Evolutionary conservation across 53 echinoderm and acorn worm genomes (phyloP).

Genomic region (Stichopus horrens): DNA sequence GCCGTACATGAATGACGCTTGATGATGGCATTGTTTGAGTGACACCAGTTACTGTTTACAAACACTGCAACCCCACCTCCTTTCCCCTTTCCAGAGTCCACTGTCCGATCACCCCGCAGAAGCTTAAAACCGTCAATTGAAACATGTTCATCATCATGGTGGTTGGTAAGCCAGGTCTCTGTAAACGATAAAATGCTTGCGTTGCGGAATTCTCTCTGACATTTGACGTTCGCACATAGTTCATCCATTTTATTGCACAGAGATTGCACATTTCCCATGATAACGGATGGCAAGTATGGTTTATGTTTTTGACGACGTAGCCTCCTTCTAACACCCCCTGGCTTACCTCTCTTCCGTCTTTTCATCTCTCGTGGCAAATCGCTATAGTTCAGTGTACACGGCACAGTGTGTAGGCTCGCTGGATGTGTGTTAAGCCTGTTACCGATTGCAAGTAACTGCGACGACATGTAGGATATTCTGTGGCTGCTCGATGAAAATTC

Average conservation of each 20-base stretch:
- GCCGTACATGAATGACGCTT: slow-evolving; percentile 39
- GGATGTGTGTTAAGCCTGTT: neutral
- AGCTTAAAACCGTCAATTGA: slow-evolving; percentile 28
- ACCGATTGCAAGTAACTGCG: neutral
- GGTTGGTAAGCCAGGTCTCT: slow-evolving; percentile 25
- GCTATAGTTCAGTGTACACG: neutral
- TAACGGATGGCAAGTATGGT: slow-evolving; percentile 27
- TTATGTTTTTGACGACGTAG: neutral
- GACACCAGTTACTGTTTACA: slow-evolving; percentile 53
- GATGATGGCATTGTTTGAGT: slow-evolving; percentile 27
- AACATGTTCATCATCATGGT: slow-evolving; percentile 3
- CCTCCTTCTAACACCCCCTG: slow-evolving; percentile 6
- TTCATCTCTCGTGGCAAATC: neutral
- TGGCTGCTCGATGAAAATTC: neutral
- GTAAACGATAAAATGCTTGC: neutral
- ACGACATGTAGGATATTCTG: neutral
- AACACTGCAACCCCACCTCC: slow-evolving; percentile 50
- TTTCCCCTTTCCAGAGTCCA: slow-evolving; percentile 42
- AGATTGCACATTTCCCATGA: slow-evolving; percentile 42
- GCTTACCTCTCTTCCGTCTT: neutral
- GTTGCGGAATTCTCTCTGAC: slow-evolving; percentile 12
- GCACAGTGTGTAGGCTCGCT: neutral
- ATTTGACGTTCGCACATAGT: slow-evolving; percentile 11
- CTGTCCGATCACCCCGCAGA: slow-evolving; percentile 36
- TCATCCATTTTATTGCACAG: slow-evolving; percentile 24